These are phyloP conservation scores for Luscinia luscinia DNA, from an alignment of 2,797 vertebrate genomes.

Conservation along the genomic window DNA sequence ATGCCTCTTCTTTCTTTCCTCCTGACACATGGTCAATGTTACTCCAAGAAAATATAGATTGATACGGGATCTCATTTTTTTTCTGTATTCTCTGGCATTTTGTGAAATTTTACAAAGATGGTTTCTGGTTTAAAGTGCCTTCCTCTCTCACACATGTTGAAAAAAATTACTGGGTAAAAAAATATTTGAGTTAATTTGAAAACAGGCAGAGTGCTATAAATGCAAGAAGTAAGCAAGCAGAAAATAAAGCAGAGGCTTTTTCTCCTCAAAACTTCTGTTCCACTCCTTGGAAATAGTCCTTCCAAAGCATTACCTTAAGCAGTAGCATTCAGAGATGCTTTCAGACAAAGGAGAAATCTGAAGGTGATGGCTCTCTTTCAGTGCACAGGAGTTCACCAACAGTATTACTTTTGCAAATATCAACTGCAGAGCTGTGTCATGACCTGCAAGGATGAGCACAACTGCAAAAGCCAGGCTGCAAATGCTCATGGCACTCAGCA, in stretches of 20 bases:
- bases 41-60: not conserved
- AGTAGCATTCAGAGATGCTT: not conserved
- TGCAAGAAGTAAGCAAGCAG: not conserved
- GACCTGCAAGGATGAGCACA: not conserved
- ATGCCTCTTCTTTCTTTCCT: not conserved
- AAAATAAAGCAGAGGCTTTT: not conserved
- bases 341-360: not conserved
- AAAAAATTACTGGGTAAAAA: not conserved
- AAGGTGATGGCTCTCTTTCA: not conserved
- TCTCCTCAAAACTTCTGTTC: not conserved
- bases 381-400: not conserved
- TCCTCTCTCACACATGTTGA: not conserved
- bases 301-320: not conserved
- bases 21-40: not conserved
- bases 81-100: not conserved
- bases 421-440: accelerated
- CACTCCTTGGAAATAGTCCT: not conserved
- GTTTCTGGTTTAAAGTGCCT: not conserved
- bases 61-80: not conserved
- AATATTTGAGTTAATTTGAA: not conserved
- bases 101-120: not conserved
- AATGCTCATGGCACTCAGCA: accelerated
- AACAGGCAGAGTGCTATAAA: not conserved
- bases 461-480: not conserved
- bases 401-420: not conserved